Evolutionary conservation across 2,888 invertebrate genomes (phyloP), one percentile per base, ranked within the genome.

Genomic region (Athrips mouffetella): DNA sequence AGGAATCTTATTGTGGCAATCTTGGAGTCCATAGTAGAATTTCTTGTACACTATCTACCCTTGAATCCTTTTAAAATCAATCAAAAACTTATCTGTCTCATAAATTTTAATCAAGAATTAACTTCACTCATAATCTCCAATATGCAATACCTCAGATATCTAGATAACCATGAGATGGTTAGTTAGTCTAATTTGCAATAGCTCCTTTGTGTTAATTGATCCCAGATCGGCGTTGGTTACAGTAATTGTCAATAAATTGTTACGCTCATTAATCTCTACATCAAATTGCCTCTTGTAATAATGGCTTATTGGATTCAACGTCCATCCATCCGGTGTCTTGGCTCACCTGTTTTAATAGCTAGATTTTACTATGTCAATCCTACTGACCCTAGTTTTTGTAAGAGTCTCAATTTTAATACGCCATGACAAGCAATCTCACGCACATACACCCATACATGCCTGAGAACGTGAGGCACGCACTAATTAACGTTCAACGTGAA

Each of bases 401-500:
- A 58, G 60, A 64, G 63, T 63, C 57, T 57, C 55, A 61, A 58
- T 67, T 57, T 52, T 21, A 16, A 59, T 66, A 66, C 58, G 57
- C 57, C 56, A 60, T 55, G 62, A 64, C 62, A 65, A 69, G 66
- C 71, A 70, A 78, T 77, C 74, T 75, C 65, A 59, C 67, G 57
- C 67, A 71, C 73, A 75, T 69, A 76, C 72, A 71, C 67, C 71
- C 69, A 76, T 77, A 78, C 73, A 77, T 73, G 73, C 67, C 66
- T 62, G 68, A 72, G 81, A 79, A 83, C 80, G 80, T 77, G 75
- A 77, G 75, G 79, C 75, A 80, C 83, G 83, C 83, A 85, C 85
- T 86, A 87, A 88, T 88, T 88, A 88, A 85, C 79, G 83, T 78
- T 74, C 76, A 81, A 82, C 83, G 80, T 83, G 86, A 83, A 88